Conservation (phyloP, 2,888 invertebrate species). For the Melanophora roralis region DNA sequence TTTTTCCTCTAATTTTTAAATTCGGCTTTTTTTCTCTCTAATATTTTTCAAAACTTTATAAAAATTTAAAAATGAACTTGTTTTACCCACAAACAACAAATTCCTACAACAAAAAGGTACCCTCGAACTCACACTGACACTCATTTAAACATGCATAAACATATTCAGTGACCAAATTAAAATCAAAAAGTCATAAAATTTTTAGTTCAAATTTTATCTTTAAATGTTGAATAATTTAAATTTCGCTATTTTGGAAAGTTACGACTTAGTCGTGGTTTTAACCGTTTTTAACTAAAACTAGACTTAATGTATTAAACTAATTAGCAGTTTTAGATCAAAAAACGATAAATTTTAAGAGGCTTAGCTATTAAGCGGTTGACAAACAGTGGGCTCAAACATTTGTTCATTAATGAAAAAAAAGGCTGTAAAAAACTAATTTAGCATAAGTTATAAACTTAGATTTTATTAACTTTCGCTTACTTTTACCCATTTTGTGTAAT, state of each 20-base stretch:
- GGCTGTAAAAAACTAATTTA: too few relatives aligned
- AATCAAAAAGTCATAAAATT: constrained; percentile 49
- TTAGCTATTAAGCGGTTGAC: too few relatives aligned
- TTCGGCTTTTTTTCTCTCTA: background rate
- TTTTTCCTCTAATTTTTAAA: constrained; percentile 36
- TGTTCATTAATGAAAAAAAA: too few relatives aligned
- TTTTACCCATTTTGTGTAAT: too few relatives aligned
- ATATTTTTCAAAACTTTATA: constrained; percentile 5
- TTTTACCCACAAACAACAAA: constrained; percentile 55
- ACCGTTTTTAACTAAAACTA: constrained; percentile 30
- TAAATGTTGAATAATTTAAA: constrained; percentile 52
- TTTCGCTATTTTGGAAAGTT: constrained; percentile 62
- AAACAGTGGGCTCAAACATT: background rate
- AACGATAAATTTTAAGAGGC: constrained; percentile 43
- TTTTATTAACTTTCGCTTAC: too few relatives aligned
- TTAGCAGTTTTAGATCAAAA: background rate
- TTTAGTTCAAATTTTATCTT: constrained; percentile 50
- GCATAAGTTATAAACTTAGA: too few relatives aligned
- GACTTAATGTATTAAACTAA: constrained; percentile 23
- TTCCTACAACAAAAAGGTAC: constrained; percentile 13
- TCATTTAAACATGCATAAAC: background rate
- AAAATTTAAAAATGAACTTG: constrained; percentile 52
- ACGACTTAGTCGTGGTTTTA: constrained; percentile 10
- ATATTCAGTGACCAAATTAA: background rate
- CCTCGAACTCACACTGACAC: background rate